Evolutionary conservation across 1,140 invertebrate species (phyloP), one percentile per base, ranked within the genome.

Genomic region (Scaptodrosophila lebanonensis): DNA sequence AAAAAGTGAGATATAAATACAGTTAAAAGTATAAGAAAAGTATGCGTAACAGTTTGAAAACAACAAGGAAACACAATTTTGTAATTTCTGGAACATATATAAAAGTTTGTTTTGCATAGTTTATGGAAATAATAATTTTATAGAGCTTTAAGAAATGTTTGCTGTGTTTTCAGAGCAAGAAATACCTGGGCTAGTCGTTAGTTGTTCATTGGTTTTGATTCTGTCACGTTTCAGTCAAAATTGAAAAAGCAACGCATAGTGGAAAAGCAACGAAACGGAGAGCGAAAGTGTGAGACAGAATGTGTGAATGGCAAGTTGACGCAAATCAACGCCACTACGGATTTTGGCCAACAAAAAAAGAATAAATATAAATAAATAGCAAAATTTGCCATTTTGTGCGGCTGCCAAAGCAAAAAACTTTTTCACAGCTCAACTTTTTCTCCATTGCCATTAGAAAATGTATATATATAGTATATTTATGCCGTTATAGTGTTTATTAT

Each of bases 371-470:
- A 57, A 64, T 77, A 77, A 77, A 65, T 77, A 79, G 72, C 72
- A 68, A 79, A 77, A 77, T 77, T 79, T 77, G 60, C 47, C 64
- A 65, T 79, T 79, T 77, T 39, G 29, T 53, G 73, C 68, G 60
- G 45, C 47, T 58, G 29, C 62, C 57, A 45, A 39, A 25, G 29
- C 22, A 25, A 25, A 25, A 61, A 76, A 70, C 53, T 73, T 73
- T 58, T 32, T 39, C 17, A 16, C 17, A 33, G 22, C 25, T n/a
- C n/a, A 25, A 25, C 22, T 17, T 18, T 27, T 43, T 61, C 11
- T 30, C 9, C 16, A 12, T 25, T 25, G 7, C 25, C 42, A 20
- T 39, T 33, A 22, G 35, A 17, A 53, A 60, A 32, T 56, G 48
- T 36, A 13, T 30, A 42, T 56, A 65, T n/a, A n/a, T n/a, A n/a